Conservation (phyloP, 1,140 invertebrate genomes). For the Eurytemora carolleeae region DNA sequence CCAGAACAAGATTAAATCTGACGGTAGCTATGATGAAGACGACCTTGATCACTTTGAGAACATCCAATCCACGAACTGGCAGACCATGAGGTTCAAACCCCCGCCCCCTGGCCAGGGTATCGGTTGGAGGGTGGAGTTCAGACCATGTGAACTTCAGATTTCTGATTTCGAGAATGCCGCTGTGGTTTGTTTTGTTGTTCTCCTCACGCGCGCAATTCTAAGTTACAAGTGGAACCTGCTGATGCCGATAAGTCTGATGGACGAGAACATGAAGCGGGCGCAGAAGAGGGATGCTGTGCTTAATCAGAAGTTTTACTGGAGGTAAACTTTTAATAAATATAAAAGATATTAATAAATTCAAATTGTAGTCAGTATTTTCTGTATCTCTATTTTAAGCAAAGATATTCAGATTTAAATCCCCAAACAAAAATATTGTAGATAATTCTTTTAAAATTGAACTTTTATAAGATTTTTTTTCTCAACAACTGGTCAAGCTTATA, state of each 20-base stretch:
- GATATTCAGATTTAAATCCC: too few species aligned
- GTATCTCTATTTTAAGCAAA: too few species aligned
- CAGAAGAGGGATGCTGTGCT: constrained; percentile 70
- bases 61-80: constrained; percentile 99
- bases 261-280: constrained; percentile 91
- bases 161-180: constrained; percentile 99
- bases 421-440: too few species aligned
- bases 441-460: too few species aligned
- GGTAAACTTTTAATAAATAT: too few species aligned
- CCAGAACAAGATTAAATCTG: constrained; percentile 82
- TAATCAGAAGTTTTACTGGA: constrained; percentile 63
- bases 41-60: constrained; percentile 99
- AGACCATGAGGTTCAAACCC: constrained; percentile 98
- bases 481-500: too few species aligned
- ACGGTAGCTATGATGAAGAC: constrained; percentile 54
- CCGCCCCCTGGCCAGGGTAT: constrained; percentile 62
- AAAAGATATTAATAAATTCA: too few species aligned
- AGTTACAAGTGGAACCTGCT: constrained; percentile 90
- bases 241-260: constrained; percentile 76
- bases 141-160: constrained; percentile 92
- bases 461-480: too few species aligned
- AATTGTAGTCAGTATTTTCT: too few species aligned
- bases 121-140: constrained; percentile 98
- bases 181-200: constrained; percentile 91
- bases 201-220: constrained; percentile 86